Evolutionary conservation across 2,888 invertebrate genomes (phyloP), one percentile per base, ranked within the genome.

Genomic region (Timema podura): DNA sequence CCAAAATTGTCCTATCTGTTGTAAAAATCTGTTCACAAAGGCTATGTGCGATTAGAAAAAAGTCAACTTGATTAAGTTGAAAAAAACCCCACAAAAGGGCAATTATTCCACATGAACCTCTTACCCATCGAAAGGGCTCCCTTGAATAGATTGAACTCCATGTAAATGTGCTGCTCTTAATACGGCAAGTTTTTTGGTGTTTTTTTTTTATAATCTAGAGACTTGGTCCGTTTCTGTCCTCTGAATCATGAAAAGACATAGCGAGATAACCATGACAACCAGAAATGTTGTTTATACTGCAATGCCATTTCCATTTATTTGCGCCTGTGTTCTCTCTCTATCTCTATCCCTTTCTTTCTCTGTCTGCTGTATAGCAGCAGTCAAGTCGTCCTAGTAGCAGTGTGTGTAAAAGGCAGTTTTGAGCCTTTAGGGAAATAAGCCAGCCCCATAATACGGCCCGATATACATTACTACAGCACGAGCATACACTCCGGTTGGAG

Each of bases 271-370:
- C 66, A 65, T 69, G 69, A 69, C 69, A 69, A 69, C 65, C 66
- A 65, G 69, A 66, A 69, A 65, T 69, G 69, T 69, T 69, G 69
- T 69, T 69, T 69, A 69, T 69, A 69, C 59, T 65, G 69, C 69
- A 69, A 61, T 61, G 61, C 61, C 61, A 61, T 61, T 61, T 61
- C 61, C 61, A 61, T 61, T 61, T 61, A 61, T 61, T 61, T 45
- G 61, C 61, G 61, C 15, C 30, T 30, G 57, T 13, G 10, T 30
- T 3, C 61, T 15, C 44, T 13, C 8, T 8, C 61, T 30, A 30
- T 61, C 61, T 44, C 7, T 30, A 30, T 30, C 30, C 3, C 30
- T 30, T 30, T 30, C 30, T 30, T 30, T 30, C 3, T 30, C 30
- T 30, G 30, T 30, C 30, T 30, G 30, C 30, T 30, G 30, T 30